Conservation (phyloP, 53 echinoderm and acorn worm genomes). For the Actinopyga echinites region DNA sequence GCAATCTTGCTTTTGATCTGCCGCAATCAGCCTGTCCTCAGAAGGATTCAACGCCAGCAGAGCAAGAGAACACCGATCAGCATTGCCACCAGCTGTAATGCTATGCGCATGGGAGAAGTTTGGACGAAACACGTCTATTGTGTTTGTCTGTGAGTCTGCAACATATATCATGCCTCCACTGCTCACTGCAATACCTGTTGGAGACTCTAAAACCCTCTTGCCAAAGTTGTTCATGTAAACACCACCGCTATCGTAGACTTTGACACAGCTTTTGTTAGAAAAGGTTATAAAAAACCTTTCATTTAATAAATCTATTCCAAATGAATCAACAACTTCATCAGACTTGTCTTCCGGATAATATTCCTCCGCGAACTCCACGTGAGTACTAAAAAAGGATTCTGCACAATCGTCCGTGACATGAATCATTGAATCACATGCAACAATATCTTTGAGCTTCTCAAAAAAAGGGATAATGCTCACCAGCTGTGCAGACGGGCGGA, state of each 20-base stretch:
- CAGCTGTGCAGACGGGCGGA: too few species aligned
- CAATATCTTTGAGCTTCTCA: too few species aligned
- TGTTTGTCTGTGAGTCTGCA: not conserved
- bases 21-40: not conserved
- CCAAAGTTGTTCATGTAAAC: conserved; percentile 7
- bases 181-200: conserved; percentile 4
- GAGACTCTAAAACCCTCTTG: not conserved
- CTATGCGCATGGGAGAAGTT: not conserved
- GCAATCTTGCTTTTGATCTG: not conserved
- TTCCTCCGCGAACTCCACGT: too few species aligned
- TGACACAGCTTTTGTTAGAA: not conserved
- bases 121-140: not conserved
- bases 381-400: too few species aligned
- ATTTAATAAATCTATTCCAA: not conserved
- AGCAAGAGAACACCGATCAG: not conserved
- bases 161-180: conserved; percentile 6
- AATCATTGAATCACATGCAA: too few species aligned
- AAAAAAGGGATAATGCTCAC: too few species aligned
- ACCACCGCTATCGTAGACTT: not conserved
- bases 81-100: not conserved
- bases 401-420: too few species aligned
- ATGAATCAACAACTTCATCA: too few species aligned
- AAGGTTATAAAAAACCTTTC: not conserved
- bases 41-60: not conserved
- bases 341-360: too few species aligned